Conservation (phyloP, 2,113 vertebrate species). For the Triplophysa tibetana region DNA sequence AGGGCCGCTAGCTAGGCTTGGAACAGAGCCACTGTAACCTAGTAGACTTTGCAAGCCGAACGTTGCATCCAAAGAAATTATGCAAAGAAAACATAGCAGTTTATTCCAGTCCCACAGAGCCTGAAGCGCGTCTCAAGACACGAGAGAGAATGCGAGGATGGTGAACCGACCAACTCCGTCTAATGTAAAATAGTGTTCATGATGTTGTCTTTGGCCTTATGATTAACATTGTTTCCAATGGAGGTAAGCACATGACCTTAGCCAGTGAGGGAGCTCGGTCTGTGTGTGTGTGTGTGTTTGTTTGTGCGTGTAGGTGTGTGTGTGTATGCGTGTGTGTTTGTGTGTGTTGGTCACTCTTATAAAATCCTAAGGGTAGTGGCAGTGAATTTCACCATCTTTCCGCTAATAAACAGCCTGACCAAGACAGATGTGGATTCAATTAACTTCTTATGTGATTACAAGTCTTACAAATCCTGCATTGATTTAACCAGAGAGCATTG, state of each 20-base stretch:
- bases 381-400: constrained; percentile 24
- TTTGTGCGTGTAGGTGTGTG: no score
- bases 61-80: not conserved
- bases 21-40: not conserved
- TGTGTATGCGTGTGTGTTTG: not conserved
- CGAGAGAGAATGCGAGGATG: not conserved
- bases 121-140: not conserved
- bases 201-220: constrained; percentile 59
- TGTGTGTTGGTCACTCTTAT: constrained; percentile 48
- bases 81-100: not conserved
- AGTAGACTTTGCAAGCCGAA: not conserved
- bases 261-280: constrained; percentile 42
- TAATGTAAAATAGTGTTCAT: constrained; percentile 55
- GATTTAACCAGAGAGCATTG: not conserved
- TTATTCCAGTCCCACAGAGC: not conserved
- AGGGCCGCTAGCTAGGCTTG: not conserved
- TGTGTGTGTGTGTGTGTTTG: not conserved
- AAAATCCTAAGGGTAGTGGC: constrained; percentile 44
- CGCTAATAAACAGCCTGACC: constrained; percentile 9
- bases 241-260: constrained; percentile 58
- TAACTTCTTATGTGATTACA: constrained; percentile 12
- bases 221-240: constrained; percentile 67
- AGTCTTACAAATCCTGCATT: not conserved
- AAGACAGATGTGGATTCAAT: constrained; percentile 29
- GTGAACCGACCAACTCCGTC: constrained; percentile 56